Percentiles rank a stretch among this genome's conserved stretches.
Conservation (phyloP, 2,888 invertebrate genomes). For the Cephus spinipes region DNA sequence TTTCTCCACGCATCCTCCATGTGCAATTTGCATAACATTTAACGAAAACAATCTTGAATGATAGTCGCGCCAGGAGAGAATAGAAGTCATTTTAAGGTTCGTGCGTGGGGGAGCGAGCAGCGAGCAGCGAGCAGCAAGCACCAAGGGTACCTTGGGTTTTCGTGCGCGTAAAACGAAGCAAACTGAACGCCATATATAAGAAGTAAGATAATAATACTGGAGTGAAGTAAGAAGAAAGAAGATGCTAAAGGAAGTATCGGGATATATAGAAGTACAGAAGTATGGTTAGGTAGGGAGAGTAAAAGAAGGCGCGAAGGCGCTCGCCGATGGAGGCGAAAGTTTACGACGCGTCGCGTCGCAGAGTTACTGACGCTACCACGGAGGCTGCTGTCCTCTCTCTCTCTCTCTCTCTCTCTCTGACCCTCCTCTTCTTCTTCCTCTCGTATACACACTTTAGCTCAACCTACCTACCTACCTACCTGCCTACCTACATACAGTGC, state of each 20-base stretch:
- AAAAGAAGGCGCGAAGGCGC: slow-evolving; percentile 51
- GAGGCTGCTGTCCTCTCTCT: slow-evolving; percentile 36
- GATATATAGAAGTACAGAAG: slow-evolving; percentile 23
- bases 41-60: too few species aligned
- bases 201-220: too few species aligned
- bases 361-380: slow-evolving; percentile 61
- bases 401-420: slow-evolving; percentile 14
- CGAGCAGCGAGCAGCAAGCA: too few species aligned
- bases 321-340: slow-evolving; percentile 61
- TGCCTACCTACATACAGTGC: slow-evolving; percentile 8
- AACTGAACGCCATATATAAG: too few species aligned
- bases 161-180: too few species aligned
- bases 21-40: too few species aligned
- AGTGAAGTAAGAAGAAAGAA: slow-evolving; percentile 9
- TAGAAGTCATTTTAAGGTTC: too few species aligned
- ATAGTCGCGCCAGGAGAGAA: too few species aligned
- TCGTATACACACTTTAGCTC: too few species aligned
- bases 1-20: too few species aligned
- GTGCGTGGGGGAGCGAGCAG: too few species aligned
- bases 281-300: slow-evolving; percentile 27
- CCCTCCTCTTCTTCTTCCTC: slow-evolving; percentile 2
- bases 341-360: slow-evolving; percentile 61
- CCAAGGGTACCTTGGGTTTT: too few species aligned
- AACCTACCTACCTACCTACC: neutral
- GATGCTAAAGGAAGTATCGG: neutral